Evolutionary conservation across 2,888 invertebrate genomes (phyloP).

Genomic region (Nephrotoma flavescens): DNA sequence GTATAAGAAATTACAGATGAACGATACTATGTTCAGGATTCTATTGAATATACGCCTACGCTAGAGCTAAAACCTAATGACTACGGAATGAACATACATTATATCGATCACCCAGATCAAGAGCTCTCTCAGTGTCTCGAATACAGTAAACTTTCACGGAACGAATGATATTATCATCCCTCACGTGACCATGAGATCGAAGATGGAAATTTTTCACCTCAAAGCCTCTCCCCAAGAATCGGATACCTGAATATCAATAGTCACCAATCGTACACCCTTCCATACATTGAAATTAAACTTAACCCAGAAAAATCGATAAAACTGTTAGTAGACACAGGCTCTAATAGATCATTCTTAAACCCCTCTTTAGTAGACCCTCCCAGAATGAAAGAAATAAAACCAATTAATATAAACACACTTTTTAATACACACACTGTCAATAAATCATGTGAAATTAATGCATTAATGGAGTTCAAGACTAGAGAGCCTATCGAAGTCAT

Average conservation of each 20-base stretch:
- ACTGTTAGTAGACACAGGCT: rapidly evolving
- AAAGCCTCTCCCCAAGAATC: background rate
- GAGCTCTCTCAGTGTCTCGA: no score
- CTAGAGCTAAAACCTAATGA: no score
- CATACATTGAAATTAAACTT: background rate
- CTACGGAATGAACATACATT: no score
- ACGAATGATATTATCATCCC: background rate
- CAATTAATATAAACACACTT: background rate
- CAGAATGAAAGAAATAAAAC: background rate
- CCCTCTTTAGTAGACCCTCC: background rate
- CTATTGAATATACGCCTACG: no score
- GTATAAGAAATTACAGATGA: no score
- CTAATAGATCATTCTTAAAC: background rate
- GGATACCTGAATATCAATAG: background rate
- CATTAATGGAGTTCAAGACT: background rate
- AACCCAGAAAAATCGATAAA: background rate
- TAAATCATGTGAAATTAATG: background rate
- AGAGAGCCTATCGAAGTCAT: background rate
- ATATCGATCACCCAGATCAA: no score
- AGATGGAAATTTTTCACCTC: background rate
- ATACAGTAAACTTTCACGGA: background rate
- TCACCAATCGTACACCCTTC: background rate
- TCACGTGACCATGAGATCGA: background rate
- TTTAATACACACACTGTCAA: background rate
- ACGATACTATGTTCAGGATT: no score